Base-by-base conservation (phyloP, 2,797 vertebrate genomes). In the Galagoides demidoff region DNA sequence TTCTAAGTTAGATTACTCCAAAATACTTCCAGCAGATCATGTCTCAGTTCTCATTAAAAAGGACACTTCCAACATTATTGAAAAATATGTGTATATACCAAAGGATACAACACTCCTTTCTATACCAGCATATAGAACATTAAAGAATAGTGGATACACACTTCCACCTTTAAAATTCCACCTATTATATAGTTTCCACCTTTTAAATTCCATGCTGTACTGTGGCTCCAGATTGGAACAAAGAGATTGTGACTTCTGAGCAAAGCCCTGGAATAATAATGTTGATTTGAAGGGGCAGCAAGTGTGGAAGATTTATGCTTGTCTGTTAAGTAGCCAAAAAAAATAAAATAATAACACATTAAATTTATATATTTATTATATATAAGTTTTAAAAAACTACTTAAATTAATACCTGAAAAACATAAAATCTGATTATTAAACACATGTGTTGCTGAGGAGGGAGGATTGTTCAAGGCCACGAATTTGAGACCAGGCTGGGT, bases 341-440 rank as follows among this genome's bases (percentile, higher is more conserved):
- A 82, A 81, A 39, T 76, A 43, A 7, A 43, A 19, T 25, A 89
- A 55, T 34, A 89, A 78, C 23, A 78, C 8, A 74, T 49, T 70
- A 82, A 63, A 87, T 94, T 79, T 94, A 61, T 68, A 43, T 27
- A 68, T 37, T n/a, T 71, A 39, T 74, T 77, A 5, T 68, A 23
- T 34, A 43, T 43, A 86, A 90, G 61, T 91, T 94, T 95, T 43
- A 1, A 25, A 88, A 88, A 96, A 79, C 63, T 92, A 95, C 73
- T 52, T 85, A 92, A 84, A 8, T 78, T 11, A 81, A 91, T 59
- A 92, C 11, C 74, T 95, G 45, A 79, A 94, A 94, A 90, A 88
- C 20, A 70, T 25, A 70, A 70, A 81, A 37, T 39, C 13, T 74
- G 71, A 39, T 76, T 57, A 16, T 70, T 86, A 45, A 68, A 83